Base-by-base conservation (phyloP, 1,140 invertebrate species). In the Drosophila malerkotliana region DNA sequence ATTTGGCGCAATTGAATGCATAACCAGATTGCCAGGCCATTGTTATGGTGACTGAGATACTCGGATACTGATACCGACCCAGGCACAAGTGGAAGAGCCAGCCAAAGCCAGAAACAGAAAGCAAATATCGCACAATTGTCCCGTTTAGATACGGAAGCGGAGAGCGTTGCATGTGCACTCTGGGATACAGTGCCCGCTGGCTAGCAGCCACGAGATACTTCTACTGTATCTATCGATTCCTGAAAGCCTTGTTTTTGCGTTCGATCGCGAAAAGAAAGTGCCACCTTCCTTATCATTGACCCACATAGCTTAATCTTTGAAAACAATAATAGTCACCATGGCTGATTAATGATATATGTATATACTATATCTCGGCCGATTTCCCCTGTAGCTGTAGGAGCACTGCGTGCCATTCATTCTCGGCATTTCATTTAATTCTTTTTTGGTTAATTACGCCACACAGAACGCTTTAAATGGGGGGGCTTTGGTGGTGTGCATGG, bases 401-500 rank as follows among this genome's bases (percentile, higher is more conserved):
- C 34, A 54, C 77, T 85, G 62, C 66, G 77, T 69, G 77, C 72
- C 48, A 63, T 71, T 75, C 64, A 67, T 74, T 81, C 63, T 49
- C 48, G 41, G 62, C 32, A 49, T 72, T 62, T 62, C 15, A 72
- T 55, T 62, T 30, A 59, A 79, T 76, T 73, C 67, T 56, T 48
- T 72, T 62, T 85, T 72, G 77, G 77, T 73, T 85, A 85, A 77
- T 81, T 87, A 64, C 77, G 72, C 80, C 79, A 77, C 79, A 66
- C 55, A 58, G 48, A 64, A 55, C 26, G 59, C 71, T 74, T 47
- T 21, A 51, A 74, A 74, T 66, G 41, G 39, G 44, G 44, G 37
- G 55, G 49, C 45, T 53, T 21, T 58, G 47, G 28, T 10, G 28
- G 28, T 26, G 64, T 44, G 52, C 71, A 82, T 83, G 79, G 75